phyloP scores from a whole-genome alignment of 2,113 vertebrate genomes.

The Colistium nudipinnis region DNA sequence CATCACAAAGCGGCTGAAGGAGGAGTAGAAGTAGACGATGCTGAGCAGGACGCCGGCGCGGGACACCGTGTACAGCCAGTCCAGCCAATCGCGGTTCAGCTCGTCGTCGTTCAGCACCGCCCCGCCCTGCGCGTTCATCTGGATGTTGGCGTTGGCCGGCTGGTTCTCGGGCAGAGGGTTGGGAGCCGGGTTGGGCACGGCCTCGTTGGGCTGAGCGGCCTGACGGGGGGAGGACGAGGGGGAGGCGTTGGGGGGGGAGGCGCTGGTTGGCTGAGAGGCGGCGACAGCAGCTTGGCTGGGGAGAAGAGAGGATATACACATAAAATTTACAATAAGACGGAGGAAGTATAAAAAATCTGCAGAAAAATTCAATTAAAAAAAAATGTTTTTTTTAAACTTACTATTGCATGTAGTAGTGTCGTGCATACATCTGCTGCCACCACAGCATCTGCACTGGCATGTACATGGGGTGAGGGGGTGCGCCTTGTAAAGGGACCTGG shows the following conservation, averaged over 20 bases:
- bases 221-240: slow-evolving; percentile 64
- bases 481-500: slow-evolving; percentile 82
- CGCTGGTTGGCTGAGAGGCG: slow-evolving; percentile 84
- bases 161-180: slow-evolving; percentile 84
- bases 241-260: slow-evolving; percentile 71
- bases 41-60: slow-evolving; percentile 92
- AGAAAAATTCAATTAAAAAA: too few relatives aligned
- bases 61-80: slow-evolving; percentile 95
- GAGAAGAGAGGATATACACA: slow-evolving; percentile 16
- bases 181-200: slow-evolving; percentile 81
- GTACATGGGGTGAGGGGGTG: slow-evolving; percentile 87
- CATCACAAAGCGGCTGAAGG: slow-evolving; percentile 95
- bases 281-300: slow-evolving; percentile 91
- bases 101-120: slow-evolving; percentile 92
- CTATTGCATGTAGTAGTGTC: slow-evolving; percentile 98
- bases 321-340: neutral
- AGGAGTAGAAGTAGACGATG: slow-evolving; percentile 98
- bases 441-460: slow-evolving; percentile 92
- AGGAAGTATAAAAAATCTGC: too few relatives aligned
- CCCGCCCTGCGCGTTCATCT: slow-evolving; percentile 88
- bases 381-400: too few relatives aligned
- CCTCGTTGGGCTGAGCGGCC: slow-evolving; percentile 78
- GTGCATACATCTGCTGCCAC: slow-evolving; percentile 98
- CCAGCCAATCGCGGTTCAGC: slow-evolving; percentile 96
- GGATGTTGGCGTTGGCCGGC: slow-evolving; percentile 88